phyloP scores from a whole-genome alignment of 2,113 vertebrate genomes.

The Macaca mulatta region DNA sequence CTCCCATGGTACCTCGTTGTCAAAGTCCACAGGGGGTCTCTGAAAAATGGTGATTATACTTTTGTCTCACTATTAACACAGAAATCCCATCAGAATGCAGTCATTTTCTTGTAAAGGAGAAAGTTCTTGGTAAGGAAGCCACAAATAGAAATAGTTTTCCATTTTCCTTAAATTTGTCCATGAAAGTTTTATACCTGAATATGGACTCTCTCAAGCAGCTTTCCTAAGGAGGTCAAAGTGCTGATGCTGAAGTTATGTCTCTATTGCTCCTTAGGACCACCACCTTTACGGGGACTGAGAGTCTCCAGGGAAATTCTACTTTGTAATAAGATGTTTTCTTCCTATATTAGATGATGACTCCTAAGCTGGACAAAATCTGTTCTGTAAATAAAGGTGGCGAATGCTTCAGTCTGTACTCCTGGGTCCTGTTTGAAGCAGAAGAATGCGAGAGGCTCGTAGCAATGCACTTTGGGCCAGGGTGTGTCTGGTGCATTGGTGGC shows the following conservation, averaged over 20 bases:
- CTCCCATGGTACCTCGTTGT: neutral
- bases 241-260: rapidly evolving
- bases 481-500: rapidly evolving
- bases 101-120: neutral
- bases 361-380: neutral
- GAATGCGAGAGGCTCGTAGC: neutral
- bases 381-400: neutral
- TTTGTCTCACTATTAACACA: neutral
- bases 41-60: neutral
- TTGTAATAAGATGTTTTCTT: neutral
- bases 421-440: neutral
- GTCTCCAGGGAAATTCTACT: neutral
- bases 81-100: neutral
- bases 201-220: neutral
- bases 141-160: neutral
- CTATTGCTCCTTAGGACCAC: rapidly evolving
- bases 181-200: neutral
- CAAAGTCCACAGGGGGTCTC: neutral
- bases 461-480: rapidly evolving
- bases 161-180: neutral
- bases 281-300: neutral
- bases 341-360: neutral
- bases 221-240: neutral
- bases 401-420: neutral
- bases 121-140: neutral